Base-by-base conservation (phyloP, 2,113 vertebrate genomes). In the Hyaena hyaena region DNA sequence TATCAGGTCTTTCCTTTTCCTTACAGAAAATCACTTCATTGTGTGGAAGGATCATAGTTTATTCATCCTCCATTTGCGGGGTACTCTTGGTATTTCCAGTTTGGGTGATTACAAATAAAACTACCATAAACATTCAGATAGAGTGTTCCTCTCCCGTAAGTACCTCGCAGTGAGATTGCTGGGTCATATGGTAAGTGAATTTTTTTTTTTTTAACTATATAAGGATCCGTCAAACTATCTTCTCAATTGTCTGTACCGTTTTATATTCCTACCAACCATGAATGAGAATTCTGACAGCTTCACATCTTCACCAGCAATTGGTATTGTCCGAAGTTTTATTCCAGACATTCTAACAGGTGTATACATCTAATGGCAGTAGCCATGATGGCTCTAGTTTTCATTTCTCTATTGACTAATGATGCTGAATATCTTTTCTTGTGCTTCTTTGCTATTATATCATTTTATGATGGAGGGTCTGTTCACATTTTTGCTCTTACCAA, bases 1-100 rank as follows among this genome's bases (percentile, higher is more conserved):
- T 43, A 82, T 74, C 5, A n/a, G 17, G 50, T 69, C 1, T 8
- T 65, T 89, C 50, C 48, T 69, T 68, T 66, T 82, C 17, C n/a
- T 68, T n/a, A 7, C 23, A 71, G 55, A 94, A 66, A 81, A 19
- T 77, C 26, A 63, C 50, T 65, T 48, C 28, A 53, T 33, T 76
- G 26, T 39, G 48, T 89, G 73, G 19, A 48, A 24, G 21, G 33
- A 82, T n/a, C 21, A 50, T 1, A n/a, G 28, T 90, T 81, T 86
- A 80, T 81, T 93, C 16, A 76, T 50, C 93, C 69, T 96, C 39
- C 87, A 93, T 31, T 33, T 58, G 69, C 80, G 86, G 86, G 61
- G 48, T 15, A 87, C 65, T 73, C n/a, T 35, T n/a, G 10, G 71
- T 76, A 4, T 69, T 92, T 71, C 7, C 0, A 80, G 33, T 83